Evolutionary conservation across 2,113 vertebrate genomes (phyloP).

Genomic region (Neolamprologus devosi): DNA sequence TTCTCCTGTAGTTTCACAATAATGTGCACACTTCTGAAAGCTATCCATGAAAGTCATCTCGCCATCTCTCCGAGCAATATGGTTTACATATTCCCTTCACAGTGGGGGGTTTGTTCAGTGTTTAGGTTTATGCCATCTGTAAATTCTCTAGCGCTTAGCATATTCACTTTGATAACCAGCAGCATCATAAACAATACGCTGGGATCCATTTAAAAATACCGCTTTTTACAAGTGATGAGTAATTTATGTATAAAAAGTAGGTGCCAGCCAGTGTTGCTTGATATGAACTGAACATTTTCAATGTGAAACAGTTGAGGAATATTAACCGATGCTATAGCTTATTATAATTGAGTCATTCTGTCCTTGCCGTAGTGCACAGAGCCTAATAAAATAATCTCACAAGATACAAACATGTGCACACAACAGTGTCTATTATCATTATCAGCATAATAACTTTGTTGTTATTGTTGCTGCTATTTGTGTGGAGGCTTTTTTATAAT

Average conservation of each 20-base stretch:
- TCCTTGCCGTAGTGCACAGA: background rate
- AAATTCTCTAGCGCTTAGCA: constrained; percentile 2
- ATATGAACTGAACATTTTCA: background rate
- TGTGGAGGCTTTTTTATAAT: background rate
- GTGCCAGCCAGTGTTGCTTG: background rate
- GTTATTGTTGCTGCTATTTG: background rate
- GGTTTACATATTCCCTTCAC: constrained; percentile 24
- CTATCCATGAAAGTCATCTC: constrained; percentile 11
- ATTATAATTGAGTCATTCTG: background rate
- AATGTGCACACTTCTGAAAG: constrained; percentile 29
- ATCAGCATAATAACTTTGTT: background rate
- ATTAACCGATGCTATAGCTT: constrained; percentile 1
- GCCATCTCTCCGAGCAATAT: background rate
- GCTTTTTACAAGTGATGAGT: background rate
- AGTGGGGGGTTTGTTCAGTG: background rate
- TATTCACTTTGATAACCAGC: constrained; percentile 25
- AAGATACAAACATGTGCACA: background rate
- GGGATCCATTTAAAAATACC: background rate
- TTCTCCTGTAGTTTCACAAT: background rate
- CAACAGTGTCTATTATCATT: background rate
- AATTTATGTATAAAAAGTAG: background rate
- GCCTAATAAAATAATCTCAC: background rate
- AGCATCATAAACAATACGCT: constrained; percentile 30
- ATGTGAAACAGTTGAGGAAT: background rate
- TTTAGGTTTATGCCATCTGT: constrained; percentile 36